A percentile compares a stretch with the other conserved stretches of the same genome.
Conservation (phyloP, 2,113 vertebrate species). For the Cnemophilus loriae region DNA sequence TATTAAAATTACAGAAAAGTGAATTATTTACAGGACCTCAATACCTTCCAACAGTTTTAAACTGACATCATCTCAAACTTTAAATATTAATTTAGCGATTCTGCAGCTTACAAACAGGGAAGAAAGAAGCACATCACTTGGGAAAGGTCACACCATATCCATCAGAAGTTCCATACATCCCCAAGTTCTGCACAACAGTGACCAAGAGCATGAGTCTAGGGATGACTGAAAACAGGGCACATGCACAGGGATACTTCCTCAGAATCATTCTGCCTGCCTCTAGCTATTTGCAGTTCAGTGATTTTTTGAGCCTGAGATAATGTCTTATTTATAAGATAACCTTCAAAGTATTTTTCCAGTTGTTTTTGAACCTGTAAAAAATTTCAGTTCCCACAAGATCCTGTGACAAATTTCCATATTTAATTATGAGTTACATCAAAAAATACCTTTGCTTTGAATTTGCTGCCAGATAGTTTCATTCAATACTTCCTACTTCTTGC, state of each 20-base stretch:
- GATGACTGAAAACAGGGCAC: neutral
- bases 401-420: neutral
- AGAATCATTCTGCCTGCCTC: neutral
- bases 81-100: neutral
- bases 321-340: neutral
- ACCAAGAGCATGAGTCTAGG: neutral
- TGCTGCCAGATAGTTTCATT: neutral
- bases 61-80: neutral
- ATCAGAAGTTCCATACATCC: neutral
- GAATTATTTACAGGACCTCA: neutral
- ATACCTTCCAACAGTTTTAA: neutral
- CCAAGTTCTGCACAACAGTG: neutral
- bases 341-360: neutral
- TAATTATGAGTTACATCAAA: neutral
- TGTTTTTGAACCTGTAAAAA: neutral
- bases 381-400: neutral
- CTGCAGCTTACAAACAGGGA: neutral
- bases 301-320: neutral
- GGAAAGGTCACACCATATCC: neutral
- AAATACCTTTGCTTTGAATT: neutral
- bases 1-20: neutral
- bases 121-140: neutral
- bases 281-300: neutral
- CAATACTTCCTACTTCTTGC: neutral
- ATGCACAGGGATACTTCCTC: neutral